Evolutionary conservation across 2,888 invertebrate species (phyloP).

Genomic region (Phengaris alcon): DNA sequence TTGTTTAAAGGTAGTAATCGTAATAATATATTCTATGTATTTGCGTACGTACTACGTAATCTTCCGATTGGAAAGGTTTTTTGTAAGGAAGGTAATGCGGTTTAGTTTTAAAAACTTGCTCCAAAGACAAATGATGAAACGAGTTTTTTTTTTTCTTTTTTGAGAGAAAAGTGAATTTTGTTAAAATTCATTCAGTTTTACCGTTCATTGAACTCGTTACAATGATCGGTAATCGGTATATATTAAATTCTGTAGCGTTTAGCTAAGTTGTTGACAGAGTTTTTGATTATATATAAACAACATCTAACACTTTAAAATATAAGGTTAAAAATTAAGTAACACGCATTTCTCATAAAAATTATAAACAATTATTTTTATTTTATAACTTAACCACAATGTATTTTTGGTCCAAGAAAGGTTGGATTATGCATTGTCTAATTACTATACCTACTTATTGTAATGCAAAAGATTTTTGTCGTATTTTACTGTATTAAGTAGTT

Average conservation of each 20-base stretch:
- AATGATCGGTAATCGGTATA: not conserved
- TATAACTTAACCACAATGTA: not conserved
- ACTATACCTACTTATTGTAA: not conserved
- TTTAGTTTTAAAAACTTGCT: slow-evolving; percentile 2
- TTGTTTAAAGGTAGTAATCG: not conserved
- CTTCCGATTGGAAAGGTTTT: slow-evolving; percentile 7
- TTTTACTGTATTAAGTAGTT: not conserved
- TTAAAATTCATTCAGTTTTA: slow-evolving; percentile 5
- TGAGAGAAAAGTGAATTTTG: not conserved
- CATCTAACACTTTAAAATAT: not conserved
- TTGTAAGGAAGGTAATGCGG: not conserved
- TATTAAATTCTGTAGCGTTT: not conserved
- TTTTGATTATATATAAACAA: not conserved
- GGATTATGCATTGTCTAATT: not conserved
- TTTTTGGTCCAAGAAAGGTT: not conserved
- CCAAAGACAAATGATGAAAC: not conserved
- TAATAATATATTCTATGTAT: slow-evolving; percentile 9
- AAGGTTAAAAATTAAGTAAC: not conserved
- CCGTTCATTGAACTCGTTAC: slow-evolving; percentile 10
- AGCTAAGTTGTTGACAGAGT: not conserved
- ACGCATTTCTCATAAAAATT: not conserved
- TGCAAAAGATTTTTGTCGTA: not conserved
- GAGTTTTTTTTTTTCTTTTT: not conserved
- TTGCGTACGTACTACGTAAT: slow-evolving; percentile 1
- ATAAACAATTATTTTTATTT: not conserved